Conservation (phyloP, 2,797 vertebrate genomes). For the Decapterus maruadsi region DNA sequence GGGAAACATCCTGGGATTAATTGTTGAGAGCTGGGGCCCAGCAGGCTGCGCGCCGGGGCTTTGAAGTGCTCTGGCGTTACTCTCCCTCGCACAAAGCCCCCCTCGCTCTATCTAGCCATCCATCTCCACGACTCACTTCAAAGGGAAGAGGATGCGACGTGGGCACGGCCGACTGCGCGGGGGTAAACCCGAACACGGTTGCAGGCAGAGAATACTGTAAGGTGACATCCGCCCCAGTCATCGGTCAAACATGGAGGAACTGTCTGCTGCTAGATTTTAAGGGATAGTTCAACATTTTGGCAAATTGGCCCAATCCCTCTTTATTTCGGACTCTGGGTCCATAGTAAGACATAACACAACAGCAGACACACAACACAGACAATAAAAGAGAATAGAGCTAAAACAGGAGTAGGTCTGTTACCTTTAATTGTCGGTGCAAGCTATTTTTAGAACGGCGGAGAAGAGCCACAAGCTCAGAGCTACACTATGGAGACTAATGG, state of each 20-base stretch:
- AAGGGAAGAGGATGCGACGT: constrained; percentile 61
- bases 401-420: too few species aligned
- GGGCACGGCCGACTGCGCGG: constrained; percentile 50
- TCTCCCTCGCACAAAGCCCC: constrained; percentile 61
- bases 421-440: too few species aligned
- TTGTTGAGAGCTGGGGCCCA: constrained; percentile 68
- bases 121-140: constrained; percentile 73
- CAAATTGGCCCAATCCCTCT: too few species aligned
- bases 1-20: constrained; percentile 79
- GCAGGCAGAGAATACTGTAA: constrained; percentile 36
- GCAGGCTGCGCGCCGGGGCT: constrained; percentile 70
- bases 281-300: too few species aligned
- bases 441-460: too few species aligned
- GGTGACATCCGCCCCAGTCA: constrained; percentile 56
- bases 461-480: too few species aligned
- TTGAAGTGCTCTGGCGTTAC: constrained; percentile 76
- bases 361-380: too few species aligned
- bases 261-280: background rate
- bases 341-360: too few species aligned
- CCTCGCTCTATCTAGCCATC: constrained; percentile 63
- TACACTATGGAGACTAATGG: too few species aligned
- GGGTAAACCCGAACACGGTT: constrained; percentile 35
- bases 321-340: too few species aligned
- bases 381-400: too few species aligned
- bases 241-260: constrained; percentile 42